Conservation (phyloP, 2,888 invertebrate species). For the Orthonevra nobilis region DNA sequence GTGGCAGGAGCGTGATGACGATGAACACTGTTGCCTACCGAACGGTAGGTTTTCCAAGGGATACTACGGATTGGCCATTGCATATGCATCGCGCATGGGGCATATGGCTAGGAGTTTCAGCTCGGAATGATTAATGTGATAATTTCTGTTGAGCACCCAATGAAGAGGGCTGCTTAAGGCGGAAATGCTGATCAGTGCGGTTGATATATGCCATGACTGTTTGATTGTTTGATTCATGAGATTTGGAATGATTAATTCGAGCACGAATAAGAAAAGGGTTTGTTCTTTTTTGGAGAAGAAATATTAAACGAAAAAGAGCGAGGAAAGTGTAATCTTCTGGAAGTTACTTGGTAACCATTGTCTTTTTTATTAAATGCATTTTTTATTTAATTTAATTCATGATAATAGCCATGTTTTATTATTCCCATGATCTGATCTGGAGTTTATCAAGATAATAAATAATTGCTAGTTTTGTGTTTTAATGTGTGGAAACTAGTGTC, state of each 20-base stretch:
- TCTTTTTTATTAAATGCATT: no score
- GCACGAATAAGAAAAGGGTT: no score
- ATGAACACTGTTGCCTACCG: constrained; percentile 37
- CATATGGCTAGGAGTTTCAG: background rate
- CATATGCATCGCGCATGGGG: background rate
- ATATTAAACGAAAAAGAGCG: no score
- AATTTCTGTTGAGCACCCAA: constrained; percentile 20
- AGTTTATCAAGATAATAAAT: no score
- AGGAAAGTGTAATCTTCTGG: no score
- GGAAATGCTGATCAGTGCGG: constrained; percentile 18
- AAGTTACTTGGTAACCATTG: no score
- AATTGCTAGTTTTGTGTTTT: no score
- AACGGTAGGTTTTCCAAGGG: constrained; percentile 25
- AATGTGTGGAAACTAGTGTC: no score
- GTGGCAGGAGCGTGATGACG: constrained; percentile 40
- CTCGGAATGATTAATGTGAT: constrained; percentile 22
- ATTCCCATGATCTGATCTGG: no score
- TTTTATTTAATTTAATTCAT: no score
- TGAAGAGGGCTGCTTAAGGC: constrained; percentile 10
- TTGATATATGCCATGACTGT: constrained; percentile 15
- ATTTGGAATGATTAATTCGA: constrained; percentile 1
- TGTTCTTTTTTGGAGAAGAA: no score
- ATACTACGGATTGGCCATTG: background rate
- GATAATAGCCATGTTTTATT: no score
- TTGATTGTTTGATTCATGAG: constrained; percentile 27